Conservation (phyloP, 2,888 invertebrate genomes). For the Meteorus cinctellus region DNA sequence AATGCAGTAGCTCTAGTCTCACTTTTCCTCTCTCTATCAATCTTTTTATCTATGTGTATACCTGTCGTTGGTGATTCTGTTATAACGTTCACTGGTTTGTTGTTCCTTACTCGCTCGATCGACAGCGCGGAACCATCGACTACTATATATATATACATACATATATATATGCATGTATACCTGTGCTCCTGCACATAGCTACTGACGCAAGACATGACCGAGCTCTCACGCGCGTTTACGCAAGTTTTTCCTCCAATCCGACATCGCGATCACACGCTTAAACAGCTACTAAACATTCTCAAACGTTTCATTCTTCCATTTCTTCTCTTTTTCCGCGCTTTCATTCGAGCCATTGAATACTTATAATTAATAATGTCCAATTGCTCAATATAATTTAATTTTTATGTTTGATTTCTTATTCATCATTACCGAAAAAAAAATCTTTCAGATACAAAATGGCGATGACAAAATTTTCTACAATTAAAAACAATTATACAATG, state of each 20-base stretch:
- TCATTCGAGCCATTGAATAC: background rate
- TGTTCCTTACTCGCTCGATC: constrained; percentile 45
- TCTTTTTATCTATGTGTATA: constrained; percentile 38
- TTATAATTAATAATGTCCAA: background rate
- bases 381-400: background rate
- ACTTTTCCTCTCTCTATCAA: constrained; percentile 30
- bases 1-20: constrained; percentile 45
- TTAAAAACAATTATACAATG: background rate
- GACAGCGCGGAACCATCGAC: constrained; percentile 60
- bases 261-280: constrained; percentile 62
- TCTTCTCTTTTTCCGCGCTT: background rate
- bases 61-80: constrained; percentile 40
- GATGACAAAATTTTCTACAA: too few relatives aligned
- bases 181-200: constrained; percentile 51
- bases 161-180: background rate
- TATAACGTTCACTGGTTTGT: constrained; percentile 16
- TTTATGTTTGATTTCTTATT: too few relatives aligned
- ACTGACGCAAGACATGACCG: constrained; percentile 54
- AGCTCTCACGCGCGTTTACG: constrained; percentile 58
- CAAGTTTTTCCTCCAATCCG: constrained; percentile 66
- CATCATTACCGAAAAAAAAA: background rate
- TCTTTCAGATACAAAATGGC: too few relatives aligned
- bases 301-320: constrained; percentile 4
- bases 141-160: background rate
- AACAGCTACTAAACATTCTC: constrained; percentile 59